phyloP scores from a whole-genome alignment of 2,888 invertebrate genomes.

The Danaus chrysippus region DNA sequence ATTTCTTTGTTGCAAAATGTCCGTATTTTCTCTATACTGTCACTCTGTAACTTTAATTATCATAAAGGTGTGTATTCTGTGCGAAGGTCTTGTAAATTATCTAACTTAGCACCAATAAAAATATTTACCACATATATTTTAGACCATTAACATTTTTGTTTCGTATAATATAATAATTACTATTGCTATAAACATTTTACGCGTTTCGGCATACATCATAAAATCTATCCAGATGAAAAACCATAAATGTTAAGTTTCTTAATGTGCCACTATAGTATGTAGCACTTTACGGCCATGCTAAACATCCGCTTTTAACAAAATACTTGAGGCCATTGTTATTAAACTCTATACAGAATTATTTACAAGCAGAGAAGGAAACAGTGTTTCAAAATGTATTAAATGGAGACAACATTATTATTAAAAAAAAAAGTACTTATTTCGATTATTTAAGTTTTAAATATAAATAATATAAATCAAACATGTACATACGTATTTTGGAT shows the following conservation, averaged over 20 bases:
- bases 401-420: neutral
- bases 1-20: slow-evolving; percentile 12
- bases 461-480: too few relatives aligned
- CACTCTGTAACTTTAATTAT: too few relatives aligned
- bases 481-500: too few relatives aligned
- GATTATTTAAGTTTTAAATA: too few relatives aligned
- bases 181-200: slow-evolving; percentile 1
- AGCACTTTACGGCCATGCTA: neutral
- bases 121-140: too few relatives aligned
- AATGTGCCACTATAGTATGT: slow-evolving; percentile 1
- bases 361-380: slow-evolving; percentile 10
- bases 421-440: neutral
- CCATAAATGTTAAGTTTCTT: slow-evolving; percentile 4
- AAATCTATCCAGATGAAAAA: slow-evolving; percentile 3
- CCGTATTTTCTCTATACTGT: too few relatives aligned
- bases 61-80: too few relatives aligned
- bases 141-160: too few relatives aligned
- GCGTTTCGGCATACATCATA: neutral
- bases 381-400: neutral
- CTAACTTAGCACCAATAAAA: too few relatives aligned
- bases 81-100: too few relatives aligned
- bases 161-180: neutral
- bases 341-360: slow-evolving; percentile 8
- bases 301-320: neutral
- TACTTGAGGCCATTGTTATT: slow-evolving; percentile 5